Conservation (phyloP, 1,140 invertebrate genomes). For the Drosophila tropicalis region DNA sequence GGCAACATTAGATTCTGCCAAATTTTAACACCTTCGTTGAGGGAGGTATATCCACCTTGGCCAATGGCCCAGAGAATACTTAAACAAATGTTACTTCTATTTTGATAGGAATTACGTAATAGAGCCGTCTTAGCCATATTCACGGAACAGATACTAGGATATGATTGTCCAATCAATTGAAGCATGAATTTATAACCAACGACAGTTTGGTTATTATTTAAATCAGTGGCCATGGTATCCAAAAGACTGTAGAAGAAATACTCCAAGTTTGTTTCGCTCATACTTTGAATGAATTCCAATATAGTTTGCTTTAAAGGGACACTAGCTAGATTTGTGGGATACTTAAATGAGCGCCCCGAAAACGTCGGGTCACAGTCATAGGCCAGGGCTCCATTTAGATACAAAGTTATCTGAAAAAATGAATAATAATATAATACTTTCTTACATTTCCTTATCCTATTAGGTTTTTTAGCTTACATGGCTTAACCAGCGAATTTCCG, state of each 20-base stretch:
- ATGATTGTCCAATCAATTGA: conserved; percentile 87
- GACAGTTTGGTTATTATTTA: conserved; percentile 83
- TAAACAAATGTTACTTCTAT: conserved; percentile 89
- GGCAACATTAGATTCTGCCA: conserved; percentile 93
- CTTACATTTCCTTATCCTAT: background rate
- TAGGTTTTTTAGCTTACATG: conserved; percentile 67
- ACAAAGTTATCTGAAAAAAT: conserved; percentile 51
- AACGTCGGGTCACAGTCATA: conserved; percentile 76
- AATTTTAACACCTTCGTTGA: conserved; percentile 89
- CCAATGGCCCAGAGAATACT: conserved; percentile 91
- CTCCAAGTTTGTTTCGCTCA: conserved; percentile 84
- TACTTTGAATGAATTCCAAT: conserved; percentile 81
- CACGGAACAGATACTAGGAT: conserved; percentile 86
- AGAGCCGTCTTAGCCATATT: conserved; percentile 87
- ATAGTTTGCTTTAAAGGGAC: conserved; percentile 44
- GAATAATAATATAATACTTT: background rate
- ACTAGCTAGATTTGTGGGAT: conserved; percentile 70
- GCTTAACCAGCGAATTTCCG: conserved; percentile 72
- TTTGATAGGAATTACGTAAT: conserved; percentile 91
- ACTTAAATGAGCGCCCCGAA: conserved; percentile 67
- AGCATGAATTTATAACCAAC: conserved; percentile 88
- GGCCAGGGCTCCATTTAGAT: conserved; percentile 56
- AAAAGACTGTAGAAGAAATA: conserved; percentile 86
- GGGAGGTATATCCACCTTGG: conserved; percentile 88
- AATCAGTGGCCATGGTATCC: conserved; percentile 84